phyloP scores from a whole-genome alignment of 37 sponge, comb jelly and placozoan species.

The Diacarnus erythraeanus region DNA sequence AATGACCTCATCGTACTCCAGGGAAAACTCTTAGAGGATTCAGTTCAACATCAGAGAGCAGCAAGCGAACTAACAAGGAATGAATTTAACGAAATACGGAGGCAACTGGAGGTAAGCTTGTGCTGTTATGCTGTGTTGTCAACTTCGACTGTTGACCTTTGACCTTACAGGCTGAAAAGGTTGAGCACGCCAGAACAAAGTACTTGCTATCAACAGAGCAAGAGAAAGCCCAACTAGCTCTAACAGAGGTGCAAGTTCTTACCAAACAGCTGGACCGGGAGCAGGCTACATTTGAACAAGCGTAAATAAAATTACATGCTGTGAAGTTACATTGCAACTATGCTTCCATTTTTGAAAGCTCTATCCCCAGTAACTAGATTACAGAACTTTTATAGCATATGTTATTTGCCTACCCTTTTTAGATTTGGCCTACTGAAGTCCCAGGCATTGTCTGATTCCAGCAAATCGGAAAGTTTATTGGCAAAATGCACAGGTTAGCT shows the following conservation, averaged over 20 bases:
- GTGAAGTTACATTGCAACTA: background rate
- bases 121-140: background rate
- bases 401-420: background rate
- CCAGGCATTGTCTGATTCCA: slow-evolving; percentile 52
- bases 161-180: slow-evolving; percentile 37
- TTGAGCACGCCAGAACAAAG: slow-evolving; percentile 52
- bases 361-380: too few species aligned
- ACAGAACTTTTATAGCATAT: background rate
- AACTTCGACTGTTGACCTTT: background rate
- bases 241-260: slow-evolving; percentile 47
- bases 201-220: slow-evolving; percentile 7
- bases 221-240: slow-evolving; percentile 44
- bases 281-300: slow-evolving; percentile 77
- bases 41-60: slow-evolving; percentile 2
- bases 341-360: too few species aligned
- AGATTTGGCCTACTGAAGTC: slow-evolving; percentile 75
- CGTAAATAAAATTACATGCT: too few species aligned
- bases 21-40: background rate
- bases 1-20: slow-evolving; percentile 40
- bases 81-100: slow-evolving; percentile 8
- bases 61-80: background rate
- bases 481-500: slow-evolving; percentile 66
- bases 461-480: slow-evolving; percentile 53
- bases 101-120: slow-evolving; percentile 6
- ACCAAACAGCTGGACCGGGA: slow-evolving; percentile 68